Conservation (phyloP, 2,797 vertebrate genomes). For the Oreochromis grahami region DNA sequence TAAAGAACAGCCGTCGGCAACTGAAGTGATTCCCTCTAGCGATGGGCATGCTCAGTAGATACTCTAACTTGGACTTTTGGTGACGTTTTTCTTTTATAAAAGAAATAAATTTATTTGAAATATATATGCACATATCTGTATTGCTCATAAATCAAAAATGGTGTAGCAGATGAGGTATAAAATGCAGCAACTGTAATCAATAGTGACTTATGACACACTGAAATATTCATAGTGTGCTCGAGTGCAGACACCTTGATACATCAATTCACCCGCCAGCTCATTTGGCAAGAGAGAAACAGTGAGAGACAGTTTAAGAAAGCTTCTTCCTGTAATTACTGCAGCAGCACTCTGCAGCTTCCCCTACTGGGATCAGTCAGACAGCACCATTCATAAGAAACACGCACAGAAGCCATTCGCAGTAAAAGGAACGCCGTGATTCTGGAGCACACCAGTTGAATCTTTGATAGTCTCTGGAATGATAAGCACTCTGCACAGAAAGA, state of each 20-base stretch:
- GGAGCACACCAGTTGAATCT: constrained; percentile 9
- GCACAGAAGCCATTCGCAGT: constrained; percentile 3
- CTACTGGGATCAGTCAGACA: constrained; percentile 38
- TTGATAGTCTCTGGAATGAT: constrained; percentile 18
- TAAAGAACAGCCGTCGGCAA: background rate
- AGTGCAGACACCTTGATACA: constrained; percentile 4
- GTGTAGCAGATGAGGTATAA: background rate
- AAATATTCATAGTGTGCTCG: background rate
- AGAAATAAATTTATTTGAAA: background rate
- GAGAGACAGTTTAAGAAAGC: constrained; percentile 16
- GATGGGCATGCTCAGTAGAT: background rate
- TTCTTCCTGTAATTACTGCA: constrained; percentile 45
- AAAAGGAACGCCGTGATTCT: constrained; percentile 17
- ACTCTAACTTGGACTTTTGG: background rate
- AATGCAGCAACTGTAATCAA: background rate
- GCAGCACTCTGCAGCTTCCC: constrained; percentile 13
- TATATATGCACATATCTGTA: background rate
- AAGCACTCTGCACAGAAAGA: background rate
- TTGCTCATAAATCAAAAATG: background rate
- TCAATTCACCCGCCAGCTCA: background rate
- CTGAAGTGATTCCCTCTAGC: background rate
- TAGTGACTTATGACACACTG: background rate
- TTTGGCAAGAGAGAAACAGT: constrained; percentile 17
- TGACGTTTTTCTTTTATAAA: background rate
- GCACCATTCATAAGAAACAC: constrained; percentile 10